Percentiles rank a stretch among this genome's conserved stretches.
Conservation (phyloP, 2,113 vertebrate genomes). For the Spea bombifrons region DNA sequence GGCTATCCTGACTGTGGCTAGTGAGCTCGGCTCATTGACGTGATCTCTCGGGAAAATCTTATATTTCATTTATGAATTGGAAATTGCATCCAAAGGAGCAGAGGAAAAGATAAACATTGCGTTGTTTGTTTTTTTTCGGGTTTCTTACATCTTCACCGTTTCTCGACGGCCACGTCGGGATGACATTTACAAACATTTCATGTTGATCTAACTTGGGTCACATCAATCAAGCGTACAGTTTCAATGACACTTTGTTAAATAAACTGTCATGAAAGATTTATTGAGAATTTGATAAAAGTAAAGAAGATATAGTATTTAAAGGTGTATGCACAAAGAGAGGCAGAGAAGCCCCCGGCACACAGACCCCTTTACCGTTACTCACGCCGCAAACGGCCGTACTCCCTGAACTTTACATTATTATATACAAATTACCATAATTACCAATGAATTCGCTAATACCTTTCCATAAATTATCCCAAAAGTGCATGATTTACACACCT, state of each 20-base stretch:
- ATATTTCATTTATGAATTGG: slow-evolving; percentile 60
- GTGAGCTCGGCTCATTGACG: neutral
- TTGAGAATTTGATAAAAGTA: slow-evolving; percentile 81
- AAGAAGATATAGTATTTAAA: slow-evolving; percentile 75
- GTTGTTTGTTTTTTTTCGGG: slow-evolving; percentile 65
- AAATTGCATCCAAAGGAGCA: slow-evolving; percentile 64
- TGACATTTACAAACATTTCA: slow-evolving; percentile 82
- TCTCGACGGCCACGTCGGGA: slow-evolving; percentile 74
- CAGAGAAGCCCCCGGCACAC: no score
- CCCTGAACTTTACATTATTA: no score
- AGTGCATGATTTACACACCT: no score
- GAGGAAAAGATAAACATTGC: slow-evolving; percentile 68
- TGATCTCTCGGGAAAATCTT: slow-evolving; percentile 56
- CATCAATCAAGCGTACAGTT: slow-evolving; percentile 77
- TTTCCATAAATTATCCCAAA: no score
- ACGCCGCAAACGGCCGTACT: no score
- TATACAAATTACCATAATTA: no score
- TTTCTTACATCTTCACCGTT: slow-evolving; percentile 62
- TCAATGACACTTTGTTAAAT: slow-evolving; percentile 81
- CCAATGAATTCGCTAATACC: no score
- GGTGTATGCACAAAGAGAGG: slow-evolving; percentile 58
- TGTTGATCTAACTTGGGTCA: slow-evolving; percentile 74
- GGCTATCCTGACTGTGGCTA: neutral
- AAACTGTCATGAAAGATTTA: slow-evolving; percentile 82
- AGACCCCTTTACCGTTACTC: no score